Base-by-base conservation (phyloP, 2,113 vertebrate species). In the Mobula birostris region DNA sequence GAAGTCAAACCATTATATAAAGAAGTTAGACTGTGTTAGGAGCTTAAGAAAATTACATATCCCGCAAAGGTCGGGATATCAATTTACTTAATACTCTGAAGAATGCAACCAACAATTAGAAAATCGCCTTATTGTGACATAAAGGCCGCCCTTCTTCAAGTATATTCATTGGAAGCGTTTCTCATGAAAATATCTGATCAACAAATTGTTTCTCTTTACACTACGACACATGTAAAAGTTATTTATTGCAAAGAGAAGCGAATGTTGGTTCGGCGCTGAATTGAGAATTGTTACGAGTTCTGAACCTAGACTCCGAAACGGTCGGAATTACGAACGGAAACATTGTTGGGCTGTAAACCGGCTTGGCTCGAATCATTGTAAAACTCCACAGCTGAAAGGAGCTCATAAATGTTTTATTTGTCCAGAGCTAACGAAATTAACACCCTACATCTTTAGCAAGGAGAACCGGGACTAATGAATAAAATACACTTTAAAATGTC, bases 331-430 rank as follows among this genome's bases (percentile, higher is more conserved):
- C 80, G 40, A 83, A 56, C 9, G 82, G 56, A 85, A 85, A 90
- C 61, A 66, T 90, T 17, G 29, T 90, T 61, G 77, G 72, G 83
- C 15, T 68, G 61, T 90, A 32, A 88, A 63, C 83, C 63, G 12
- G 27, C 58, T 27, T 27, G 63, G 83, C 61, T 88, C 61, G 58
- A 88, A 90, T 74, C 72, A 74, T 74, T 74, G 2, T 21, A 88
- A 88, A 61, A 32, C 66, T 90, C 85, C 85, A 66, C 29, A 32
- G 29, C 58, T 90, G 85, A 90, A 90, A 90, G 61, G 14, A 14
- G 85, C 29, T 87, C 85, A 32, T 68, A 66, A 90, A 90, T 90
- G 61, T n/a, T 90, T 90, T 90, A 90, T 90, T 66, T 66, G 61
- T 66, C 61, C 85, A 3, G 85, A 66, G 85, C 29, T 90, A 32